Evolutionary conservation across 2,888 invertebrate genomes (phyloP), one percentile per base, ranked within the genome.

Genomic region (Adela reaumurella): DNA sequence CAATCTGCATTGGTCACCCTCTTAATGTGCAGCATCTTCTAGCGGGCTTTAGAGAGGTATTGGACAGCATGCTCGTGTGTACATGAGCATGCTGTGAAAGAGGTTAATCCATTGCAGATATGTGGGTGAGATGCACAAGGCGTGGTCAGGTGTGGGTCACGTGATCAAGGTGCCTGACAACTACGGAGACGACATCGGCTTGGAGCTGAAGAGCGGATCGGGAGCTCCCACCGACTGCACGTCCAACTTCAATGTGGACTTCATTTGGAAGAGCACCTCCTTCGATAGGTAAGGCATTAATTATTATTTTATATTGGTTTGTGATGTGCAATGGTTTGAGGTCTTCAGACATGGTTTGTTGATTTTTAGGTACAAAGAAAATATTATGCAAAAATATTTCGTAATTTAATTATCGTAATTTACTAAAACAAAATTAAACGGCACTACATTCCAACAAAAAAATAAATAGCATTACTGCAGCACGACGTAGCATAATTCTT

Each of bases 251-350:
- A 94, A 95, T 0, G 95, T 98, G 3, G 98, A 99, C 71, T 99
- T 97, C 69, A 97, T 98, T 47, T 98, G 97, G 98, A 98, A 98
- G 70, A 95, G 97, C 55, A 98, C 97, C 1, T 95, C 95, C 19
- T 98, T 98, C 70, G 97, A 97, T 71, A 87, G 92, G 92, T 90
- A 59, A 57, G n/a, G n/a, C n/a, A n/a, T n/a, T n/a, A n/a, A n/a
- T n/a, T n/a, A n/a, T n/a, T n/a, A n/a, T n/a, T n/a, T n/a, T n/a
- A n/a, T n/a, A n/a, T n/a, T n/a, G n/a, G n/a, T n/a, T n/a, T n/a
- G n/a, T n/a, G n/a, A n/a, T n/a, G n/a, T n/a, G n/a, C n/a, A n/a
- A n/a, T n/a, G n/a, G n/a, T n/a, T n/a, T n/a, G n/a, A n/a, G n/a
- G n/a, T n/a, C n/a, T n/a, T n/a, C n/a, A n/a, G n/a, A n/a, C n/a